A percentile compares a stretch with the other conserved stretches of the same genome.
Evolutionary conservation across 92 coral and sea anemone genomes (phyloP).

Genomic region (Ricordea florida): DNA sequence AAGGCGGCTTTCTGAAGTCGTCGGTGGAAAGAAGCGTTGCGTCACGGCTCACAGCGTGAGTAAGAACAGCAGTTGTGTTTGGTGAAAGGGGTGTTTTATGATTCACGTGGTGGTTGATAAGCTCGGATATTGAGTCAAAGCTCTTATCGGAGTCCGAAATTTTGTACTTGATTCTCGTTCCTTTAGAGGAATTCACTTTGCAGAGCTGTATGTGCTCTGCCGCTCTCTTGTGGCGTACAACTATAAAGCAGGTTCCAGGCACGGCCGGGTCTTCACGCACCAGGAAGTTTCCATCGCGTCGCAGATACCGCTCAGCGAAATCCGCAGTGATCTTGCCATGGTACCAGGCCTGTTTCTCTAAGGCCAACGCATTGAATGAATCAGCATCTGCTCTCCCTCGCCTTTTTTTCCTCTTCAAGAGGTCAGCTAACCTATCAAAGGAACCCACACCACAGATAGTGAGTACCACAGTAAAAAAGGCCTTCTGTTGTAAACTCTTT

Average conservation of each 20-base stretch:
- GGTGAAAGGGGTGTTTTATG: conserved; percentile 74
- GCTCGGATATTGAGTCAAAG: conserved; percentile 83
- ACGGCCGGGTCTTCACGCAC: conserved; percentile 98
- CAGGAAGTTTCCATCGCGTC: conserved; percentile 88
- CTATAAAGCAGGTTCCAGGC: conserved; percentile 89
- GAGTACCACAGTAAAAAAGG: too few relatives aligned
- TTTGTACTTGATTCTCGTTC: conserved; percentile 85
- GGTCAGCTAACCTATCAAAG: conserved; percentile 86
- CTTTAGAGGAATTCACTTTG: conserved; percentile 81
- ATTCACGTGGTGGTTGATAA: conserved; percentile 69
- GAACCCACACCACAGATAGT: too few relatives aligned
- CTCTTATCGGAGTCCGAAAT: conserved; percentile 70
- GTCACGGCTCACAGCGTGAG: conserved; percentile 89
- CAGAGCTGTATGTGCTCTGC: conserved; percentile 78
- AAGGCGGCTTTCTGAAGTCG: conserved; percentile 55
- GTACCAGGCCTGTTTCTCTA: conserved; percentile 94
- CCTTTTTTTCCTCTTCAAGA: conserved; percentile 60
- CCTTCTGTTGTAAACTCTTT: too few relatives aligned
- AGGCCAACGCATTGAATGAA: conserved; percentile 36
- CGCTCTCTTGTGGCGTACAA: conserved; percentile 68
- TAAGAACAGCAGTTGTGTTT: conserved; percentile 61
- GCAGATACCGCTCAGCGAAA: conserved; percentile 84
- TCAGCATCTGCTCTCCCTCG: conserved; percentile 32
- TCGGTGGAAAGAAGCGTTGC: conserved; percentile 73
- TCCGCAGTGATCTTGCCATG: conserved; percentile 97